These are phyloP conservation scores for Cantharis nigra DNA, from an alignment of 2,888 invertebrate species.

Conservation along the genomic window DNA sequence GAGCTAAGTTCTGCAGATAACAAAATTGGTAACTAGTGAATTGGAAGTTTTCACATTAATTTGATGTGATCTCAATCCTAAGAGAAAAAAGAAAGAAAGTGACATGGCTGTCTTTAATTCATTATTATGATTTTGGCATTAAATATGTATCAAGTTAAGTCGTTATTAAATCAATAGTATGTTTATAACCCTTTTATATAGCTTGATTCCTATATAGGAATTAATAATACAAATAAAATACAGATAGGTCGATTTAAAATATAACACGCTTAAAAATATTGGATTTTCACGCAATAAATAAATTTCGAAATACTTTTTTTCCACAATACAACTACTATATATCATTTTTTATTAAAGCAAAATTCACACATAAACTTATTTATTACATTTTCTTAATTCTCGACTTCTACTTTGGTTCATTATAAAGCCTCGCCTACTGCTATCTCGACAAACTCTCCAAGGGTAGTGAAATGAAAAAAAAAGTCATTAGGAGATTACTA, in stretches of 20 bases:
- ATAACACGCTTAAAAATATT: not conserved
- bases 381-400: not conserved
- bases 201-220: no score
- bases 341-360: not conserved
- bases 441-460: not conserved
- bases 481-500: slow-evolving; percentile 10
- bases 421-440: slow-evolving; percentile 9
- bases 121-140: not conserved
- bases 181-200: not conserved
- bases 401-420: not conserved
- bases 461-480: slow-evolving; percentile 8
- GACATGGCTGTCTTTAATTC: no score
- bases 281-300: not conserved
- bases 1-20: no score
- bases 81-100: no score
- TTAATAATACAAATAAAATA: no score
- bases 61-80: no score
- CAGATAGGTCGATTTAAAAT: no score
- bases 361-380: not conserved
- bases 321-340: not conserved
- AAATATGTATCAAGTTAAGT: not conserved
- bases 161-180: not conserved
- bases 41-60: no score
- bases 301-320: not conserved
- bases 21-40: no score